A percentile compares a stretch with the other conserved stretches of the same genome.
Conservation (phyloP, 2,113 vertebrate genomes). For the Acrocephalus kingi region DNA sequence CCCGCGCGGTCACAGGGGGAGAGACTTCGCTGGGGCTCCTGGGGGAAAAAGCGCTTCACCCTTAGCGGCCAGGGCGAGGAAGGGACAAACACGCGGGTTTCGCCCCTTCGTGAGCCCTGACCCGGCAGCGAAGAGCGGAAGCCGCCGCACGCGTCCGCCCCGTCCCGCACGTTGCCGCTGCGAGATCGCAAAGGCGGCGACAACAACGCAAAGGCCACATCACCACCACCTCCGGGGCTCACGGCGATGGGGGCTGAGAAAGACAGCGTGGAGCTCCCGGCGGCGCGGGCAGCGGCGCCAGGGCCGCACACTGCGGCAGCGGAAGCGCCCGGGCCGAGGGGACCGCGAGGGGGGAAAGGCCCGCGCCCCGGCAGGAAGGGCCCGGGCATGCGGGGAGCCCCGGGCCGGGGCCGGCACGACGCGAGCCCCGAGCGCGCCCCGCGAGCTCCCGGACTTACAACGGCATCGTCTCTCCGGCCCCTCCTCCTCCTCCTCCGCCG, state of each 20-base stretch:
- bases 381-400: neutral
- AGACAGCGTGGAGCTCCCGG: neutral
- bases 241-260: accelerated
- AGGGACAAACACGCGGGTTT: neutral
- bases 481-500: slow-evolving; percentile 56
- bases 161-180: neutral
- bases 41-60: neutral
- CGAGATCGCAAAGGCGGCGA: neutral
- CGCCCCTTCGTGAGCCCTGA: neutral
- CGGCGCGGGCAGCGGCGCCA: neutral
- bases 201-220: neutral
- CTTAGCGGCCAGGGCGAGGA: neutral
- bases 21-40: accelerated
- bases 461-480: slow-evolving; percentile 80
- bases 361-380: neutral
- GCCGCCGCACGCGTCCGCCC: neutral
- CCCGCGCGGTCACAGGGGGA: accelerated
- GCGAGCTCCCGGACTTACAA: slow-evolving; percentile 72
- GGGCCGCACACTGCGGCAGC: slow-evolving; percentile 42
- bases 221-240: neutral
- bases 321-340: neutral
- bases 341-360: neutral
- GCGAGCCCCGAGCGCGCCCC: neutral
- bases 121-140: neutral
- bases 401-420: too few species aligned